Percentiles rank a stretch among this genome's conserved stretches.
Conservation (phyloP, 2,888 invertebrate species). For the Tachina lurida region DNA sequence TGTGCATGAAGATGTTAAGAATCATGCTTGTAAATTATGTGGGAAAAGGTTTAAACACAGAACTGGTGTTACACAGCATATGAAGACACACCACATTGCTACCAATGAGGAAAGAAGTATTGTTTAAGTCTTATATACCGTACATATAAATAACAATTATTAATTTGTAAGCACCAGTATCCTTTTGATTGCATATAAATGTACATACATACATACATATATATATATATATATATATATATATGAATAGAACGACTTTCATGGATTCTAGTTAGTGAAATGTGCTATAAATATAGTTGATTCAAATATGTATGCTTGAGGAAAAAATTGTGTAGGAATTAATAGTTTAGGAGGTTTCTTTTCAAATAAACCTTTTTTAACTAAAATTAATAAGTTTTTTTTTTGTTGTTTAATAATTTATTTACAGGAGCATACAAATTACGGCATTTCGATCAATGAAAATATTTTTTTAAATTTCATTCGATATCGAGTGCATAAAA, state of each 20-base stretch:
- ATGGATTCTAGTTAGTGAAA: neutral
- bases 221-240: neutral
- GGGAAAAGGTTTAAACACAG: constrained; percentile 63
- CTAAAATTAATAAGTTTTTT: too few relatives aligned
- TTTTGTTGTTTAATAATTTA: too few relatives aligned
- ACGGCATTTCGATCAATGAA: too few relatives aligned
- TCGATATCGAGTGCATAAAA: too few relatives aligned
- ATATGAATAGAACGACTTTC: neutral
- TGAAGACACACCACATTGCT: constrained; percentile 64
- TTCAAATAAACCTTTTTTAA: too few relatives aligned
- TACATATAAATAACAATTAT: too few relatives aligned
- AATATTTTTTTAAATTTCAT: too few relatives aligned
- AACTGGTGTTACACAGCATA: constrained; percentile 62
- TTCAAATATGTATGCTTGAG: too few relatives aligned
- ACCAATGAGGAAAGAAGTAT: constrained; percentile 46
- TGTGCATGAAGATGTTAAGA: constrained; percentile 64
- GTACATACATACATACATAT: neutral
- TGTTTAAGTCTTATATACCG: neutral
- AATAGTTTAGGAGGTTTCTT: too few relatives aligned
- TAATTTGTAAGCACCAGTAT: neutral
- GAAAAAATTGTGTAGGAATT: too few relatives aligned
- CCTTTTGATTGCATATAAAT: neutral
- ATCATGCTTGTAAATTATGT: constrained; percentile 65
- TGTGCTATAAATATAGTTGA: too few relatives aligned
- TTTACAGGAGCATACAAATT: too few relatives aligned